Conservation (phyloP, 2,888 invertebrate genomes). For the Amblyjoppa fuscipennis region DNA sequence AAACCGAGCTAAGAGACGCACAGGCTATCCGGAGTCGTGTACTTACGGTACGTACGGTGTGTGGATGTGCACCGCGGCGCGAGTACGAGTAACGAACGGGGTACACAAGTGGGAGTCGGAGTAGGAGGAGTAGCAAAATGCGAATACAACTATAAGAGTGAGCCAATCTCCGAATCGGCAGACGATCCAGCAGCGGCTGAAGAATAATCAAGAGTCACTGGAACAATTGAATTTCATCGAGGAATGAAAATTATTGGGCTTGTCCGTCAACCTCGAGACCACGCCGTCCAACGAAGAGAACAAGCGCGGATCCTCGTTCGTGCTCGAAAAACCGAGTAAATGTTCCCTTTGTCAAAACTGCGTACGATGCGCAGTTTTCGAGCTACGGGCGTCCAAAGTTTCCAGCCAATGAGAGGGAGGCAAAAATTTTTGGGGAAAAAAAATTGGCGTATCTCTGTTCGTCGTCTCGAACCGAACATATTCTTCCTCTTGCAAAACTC, state of each 20-base stretch:
- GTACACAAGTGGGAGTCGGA: constrained; percentile 36
- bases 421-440: too few relatives aligned
- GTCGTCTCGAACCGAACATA: neutral
- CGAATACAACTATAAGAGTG: constrained; percentile 13
- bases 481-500: neutral
- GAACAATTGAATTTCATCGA: neutral
- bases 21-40: constrained; percentile 33
- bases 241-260: neutral
- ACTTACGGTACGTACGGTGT: constrained; percentile 30
- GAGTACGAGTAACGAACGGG: constrained; percentile 36
- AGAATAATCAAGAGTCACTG: constrained; percentile 4
- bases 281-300: too few relatives aligned
- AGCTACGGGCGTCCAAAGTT: neutral
- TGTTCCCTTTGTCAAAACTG: neutral
- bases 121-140: constrained; percentile 32
- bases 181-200: neutral
- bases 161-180: neutral
- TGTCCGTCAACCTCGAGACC: neutral
- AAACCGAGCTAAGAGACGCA: constrained; percentile 71
- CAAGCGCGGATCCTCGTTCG: neutral
- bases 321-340: neutral
- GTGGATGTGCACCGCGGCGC: constrained; percentile 18
- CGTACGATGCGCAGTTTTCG: neutral
- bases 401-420: neutral
- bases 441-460: too few relatives aligned